Evolutionary conservation across 2,113 vertebrate species (phyloP).

Genomic region (Panthera tigris): DNA sequence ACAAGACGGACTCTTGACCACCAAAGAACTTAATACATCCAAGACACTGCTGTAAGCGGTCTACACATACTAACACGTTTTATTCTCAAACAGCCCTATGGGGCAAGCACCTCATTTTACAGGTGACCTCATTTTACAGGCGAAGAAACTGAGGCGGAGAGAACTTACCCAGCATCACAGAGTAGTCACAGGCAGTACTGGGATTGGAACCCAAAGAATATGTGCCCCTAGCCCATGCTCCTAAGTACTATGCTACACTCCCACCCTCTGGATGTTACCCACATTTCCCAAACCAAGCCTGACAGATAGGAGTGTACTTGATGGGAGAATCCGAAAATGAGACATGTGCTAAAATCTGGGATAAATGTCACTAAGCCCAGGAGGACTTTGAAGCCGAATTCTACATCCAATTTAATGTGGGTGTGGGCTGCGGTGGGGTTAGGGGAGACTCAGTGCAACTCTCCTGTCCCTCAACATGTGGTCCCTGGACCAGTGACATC

Average conservation of each 20-base stretch:
- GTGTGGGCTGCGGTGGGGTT: rapidly evolving
- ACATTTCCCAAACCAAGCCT: background rate
- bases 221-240: background rate
- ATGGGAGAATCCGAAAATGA: background rate
- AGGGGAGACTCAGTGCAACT: rapidly evolving
- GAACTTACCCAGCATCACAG: background rate
- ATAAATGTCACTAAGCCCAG: background rate
- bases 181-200: background rate
- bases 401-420: background rate
- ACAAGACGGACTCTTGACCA: background rate
- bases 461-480: background rate
- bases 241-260: background rate
- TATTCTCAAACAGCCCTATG: background rate
- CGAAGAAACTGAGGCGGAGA: background rate
- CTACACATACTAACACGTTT: background rate
- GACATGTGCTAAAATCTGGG: background rate
- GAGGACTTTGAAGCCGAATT: background rate
- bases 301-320: background rate
- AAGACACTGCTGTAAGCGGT: background rate
- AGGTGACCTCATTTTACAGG: background rate
- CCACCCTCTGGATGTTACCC: rapidly evolving
- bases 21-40: background rate
- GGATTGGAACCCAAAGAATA: background rate
- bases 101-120: background rate
- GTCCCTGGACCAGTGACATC: background rate